Evolutionary conservation across 2,113 vertebrate species (phyloP).

Genomic region (Nycticebus coucang): DNA sequence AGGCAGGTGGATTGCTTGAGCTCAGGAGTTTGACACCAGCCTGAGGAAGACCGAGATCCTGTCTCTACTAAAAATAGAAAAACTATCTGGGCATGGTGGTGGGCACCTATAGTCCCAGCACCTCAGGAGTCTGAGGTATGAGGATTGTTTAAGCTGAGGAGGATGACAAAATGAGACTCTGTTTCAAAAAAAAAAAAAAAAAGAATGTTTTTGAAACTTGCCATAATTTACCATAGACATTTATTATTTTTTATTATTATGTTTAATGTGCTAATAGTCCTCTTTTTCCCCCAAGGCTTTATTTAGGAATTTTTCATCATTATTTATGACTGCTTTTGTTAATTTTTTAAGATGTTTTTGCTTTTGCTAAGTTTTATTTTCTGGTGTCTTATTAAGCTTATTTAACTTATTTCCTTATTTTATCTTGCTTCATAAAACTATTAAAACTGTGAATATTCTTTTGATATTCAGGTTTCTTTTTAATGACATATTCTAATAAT

Average conservation of each 20-base stretch:
- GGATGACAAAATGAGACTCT: no score
- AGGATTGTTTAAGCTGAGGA: no score
- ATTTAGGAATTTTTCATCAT: not conserved
- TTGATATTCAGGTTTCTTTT: not conserved
- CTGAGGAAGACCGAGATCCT: no score
- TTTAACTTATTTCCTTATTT: not conserved
- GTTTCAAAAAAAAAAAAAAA: no score
- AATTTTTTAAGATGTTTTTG: not conserved
- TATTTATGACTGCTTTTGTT: not conserved
- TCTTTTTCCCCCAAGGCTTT: not conserved
- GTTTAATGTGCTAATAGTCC: not conserved
- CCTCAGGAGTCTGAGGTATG: no score
- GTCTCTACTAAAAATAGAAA: no score
- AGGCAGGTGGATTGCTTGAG: no score
- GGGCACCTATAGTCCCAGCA: no score
- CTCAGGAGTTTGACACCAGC: no score
- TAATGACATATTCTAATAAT: not conserved
- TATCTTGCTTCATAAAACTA: not conserved
- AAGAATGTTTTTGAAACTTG: not conserved
- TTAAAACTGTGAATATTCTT: not conserved
- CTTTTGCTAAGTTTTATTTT: not conserved
- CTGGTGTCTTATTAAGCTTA: not conserved
- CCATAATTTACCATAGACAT: not conserved
- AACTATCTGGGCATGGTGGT: no score
- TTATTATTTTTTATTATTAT: not conserved